Percentiles rank a stretch among this genome's conserved stretches.
These are phyloP conservation scores for Sebastes jordani DNA, from an alignment of 2,797 vertebrate genomes.

Conservation along the genomic window DNA sequence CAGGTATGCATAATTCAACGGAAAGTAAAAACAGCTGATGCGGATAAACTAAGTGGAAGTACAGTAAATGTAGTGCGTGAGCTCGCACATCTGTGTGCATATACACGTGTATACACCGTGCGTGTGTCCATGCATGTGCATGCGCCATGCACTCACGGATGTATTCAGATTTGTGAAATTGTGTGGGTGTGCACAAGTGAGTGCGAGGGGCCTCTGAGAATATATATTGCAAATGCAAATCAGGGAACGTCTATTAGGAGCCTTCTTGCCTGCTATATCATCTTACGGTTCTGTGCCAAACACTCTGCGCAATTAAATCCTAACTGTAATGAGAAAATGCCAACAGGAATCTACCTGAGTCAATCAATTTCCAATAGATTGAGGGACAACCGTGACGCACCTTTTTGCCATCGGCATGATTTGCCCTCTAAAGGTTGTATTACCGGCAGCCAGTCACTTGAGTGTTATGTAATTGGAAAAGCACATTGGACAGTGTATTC, in stretches of 20 bases:
- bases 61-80: slow-evolving; percentile 20
- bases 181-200: slow-evolving; percentile 47
- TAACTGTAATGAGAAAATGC: slow-evolving; percentile 54
- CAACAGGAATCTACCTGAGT: slow-evolving; percentile 47
- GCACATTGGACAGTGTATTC: slow-evolving; percentile 43
- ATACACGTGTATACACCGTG: not conserved
- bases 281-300: slow-evolving; percentile 32
- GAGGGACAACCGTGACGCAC: slow-evolving; percentile 23
- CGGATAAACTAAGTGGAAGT: slow-evolving; percentile 47
- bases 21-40: slow-evolving; percentile 69
- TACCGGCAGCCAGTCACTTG: slow-evolving; percentile 51
- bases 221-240: slow-evolving; percentile 65
- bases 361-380: slow-evolving; percentile 58
- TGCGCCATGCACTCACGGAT: not conserved
- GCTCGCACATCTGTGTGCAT: not conserved
- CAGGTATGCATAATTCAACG: slow-evolving; percentile 70
- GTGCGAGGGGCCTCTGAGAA: slow-evolving; percentile 30
- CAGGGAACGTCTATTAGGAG: slow-evolving; percentile 16
- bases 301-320: slow-evolving; percentile 57
- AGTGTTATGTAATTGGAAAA: slow-evolving; percentile 68
- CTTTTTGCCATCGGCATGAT: slow-evolving; percentile 20
- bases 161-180: slow-evolving; percentile 22
- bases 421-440: slow-evolving; percentile 64
- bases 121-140: slow-evolving; percentile 11
- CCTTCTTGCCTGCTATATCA: slow-evolving; percentile 19